Evolutionary conservation across 2,888 invertebrate species (phyloP).

Genomic region (Caenorhabditis virilis): DNA sequence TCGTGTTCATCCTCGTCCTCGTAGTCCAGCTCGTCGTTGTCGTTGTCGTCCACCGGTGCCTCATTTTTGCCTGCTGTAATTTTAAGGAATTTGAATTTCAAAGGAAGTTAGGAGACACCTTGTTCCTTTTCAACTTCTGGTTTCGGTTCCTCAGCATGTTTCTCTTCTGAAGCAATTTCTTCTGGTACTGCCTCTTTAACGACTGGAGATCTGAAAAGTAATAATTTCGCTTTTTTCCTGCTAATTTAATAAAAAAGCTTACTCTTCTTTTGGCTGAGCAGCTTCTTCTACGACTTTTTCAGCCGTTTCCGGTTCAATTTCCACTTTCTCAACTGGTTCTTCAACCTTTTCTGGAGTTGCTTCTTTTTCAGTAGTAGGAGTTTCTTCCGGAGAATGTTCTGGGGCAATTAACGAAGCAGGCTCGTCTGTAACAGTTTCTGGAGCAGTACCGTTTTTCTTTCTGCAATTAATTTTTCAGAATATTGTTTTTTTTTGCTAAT

Average conservation of each 20-base stretch:
- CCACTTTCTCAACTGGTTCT: background rate
- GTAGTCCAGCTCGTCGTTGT: conserved; percentile 30
- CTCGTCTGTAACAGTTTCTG: no score
- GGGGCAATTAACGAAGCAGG: no score
- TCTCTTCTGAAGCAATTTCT: no score
- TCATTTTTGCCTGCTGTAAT: background rate
- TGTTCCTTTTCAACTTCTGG: conserved; percentile 1
- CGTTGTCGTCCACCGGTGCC: conserved; percentile 4
- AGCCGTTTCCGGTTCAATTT: background rate
- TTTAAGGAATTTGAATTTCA: background rate
- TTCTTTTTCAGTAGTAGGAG: background rate
- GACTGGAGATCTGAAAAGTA: background rate
- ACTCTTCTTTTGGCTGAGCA: background rate
- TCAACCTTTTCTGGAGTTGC: conserved; percentile 1
- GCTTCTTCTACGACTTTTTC: background rate
- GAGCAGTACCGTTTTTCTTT: no score
- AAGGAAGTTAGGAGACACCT: background rate
- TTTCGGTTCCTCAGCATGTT: conserved; percentile 2
- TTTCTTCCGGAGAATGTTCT: no score
- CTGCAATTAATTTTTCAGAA: no score
- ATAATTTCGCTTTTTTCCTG: conserved; percentile 6
- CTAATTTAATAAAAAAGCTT: background rate
- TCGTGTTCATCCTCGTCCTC: conserved; percentile 36
- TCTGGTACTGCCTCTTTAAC: background rate
- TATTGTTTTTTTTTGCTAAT: conserved; percentile 6